A percentile compares a stretch with the other conserved stretches of the same genome.
Evolutionary conservation across 2,888 invertebrate species (phyloP).

Genomic region (Orchesellides sinensis): DNA sequence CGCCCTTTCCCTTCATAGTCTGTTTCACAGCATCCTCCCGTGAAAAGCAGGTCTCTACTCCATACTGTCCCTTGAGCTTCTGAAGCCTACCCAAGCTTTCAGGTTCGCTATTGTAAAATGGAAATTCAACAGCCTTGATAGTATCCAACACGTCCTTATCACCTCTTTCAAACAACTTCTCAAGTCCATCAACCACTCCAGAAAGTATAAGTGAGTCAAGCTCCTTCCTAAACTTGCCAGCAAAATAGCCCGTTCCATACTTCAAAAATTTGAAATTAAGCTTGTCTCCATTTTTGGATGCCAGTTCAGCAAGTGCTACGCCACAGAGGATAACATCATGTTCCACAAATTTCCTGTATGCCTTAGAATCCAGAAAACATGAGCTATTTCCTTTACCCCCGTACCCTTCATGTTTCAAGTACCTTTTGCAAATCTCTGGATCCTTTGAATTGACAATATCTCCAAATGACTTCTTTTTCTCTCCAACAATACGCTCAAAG

Average conservation of each 20-base stretch:
- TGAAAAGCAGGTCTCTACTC: conserved; percentile 36
- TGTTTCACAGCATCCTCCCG: conserved; percentile 63
- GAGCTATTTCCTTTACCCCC: not conserved
- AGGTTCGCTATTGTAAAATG: conserved; percentile 48
- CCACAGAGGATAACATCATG: conserved; percentile 60
- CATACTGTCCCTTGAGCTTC: conserved; percentile 26
- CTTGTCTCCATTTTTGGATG: conserved; percentile 25
- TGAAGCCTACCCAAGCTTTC: conserved; percentile 14
- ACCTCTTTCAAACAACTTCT: conserved; percentile 39
- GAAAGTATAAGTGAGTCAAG: conserved; percentile 35
- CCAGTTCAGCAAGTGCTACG: conserved; percentile 46
- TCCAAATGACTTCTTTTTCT: conserved; percentile 44
- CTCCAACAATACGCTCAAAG: conserved; percentile 65
- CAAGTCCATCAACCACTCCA: conserved; percentile 64
- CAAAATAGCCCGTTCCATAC: conserved; percentile 69
- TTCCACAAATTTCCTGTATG: conserved; percentile 62
- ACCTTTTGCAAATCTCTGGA: conserved; percentile 15
- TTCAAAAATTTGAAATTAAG: conserved; percentile 68
- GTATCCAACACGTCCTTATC: conserved; percentile 13
- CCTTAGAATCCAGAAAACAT: conserved; percentile 47
- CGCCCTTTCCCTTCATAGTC: conserved; percentile 31
- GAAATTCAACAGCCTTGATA: conserved; percentile 57
- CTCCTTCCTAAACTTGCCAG: conserved; percentile 48
- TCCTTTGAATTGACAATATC: conserved; percentile 6
- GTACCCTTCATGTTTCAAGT: conserved; percentile 31